Base-by-base conservation (phyloP, 2,797 vertebrate genomes). In the Scomberomorus guttatus region DNA sequence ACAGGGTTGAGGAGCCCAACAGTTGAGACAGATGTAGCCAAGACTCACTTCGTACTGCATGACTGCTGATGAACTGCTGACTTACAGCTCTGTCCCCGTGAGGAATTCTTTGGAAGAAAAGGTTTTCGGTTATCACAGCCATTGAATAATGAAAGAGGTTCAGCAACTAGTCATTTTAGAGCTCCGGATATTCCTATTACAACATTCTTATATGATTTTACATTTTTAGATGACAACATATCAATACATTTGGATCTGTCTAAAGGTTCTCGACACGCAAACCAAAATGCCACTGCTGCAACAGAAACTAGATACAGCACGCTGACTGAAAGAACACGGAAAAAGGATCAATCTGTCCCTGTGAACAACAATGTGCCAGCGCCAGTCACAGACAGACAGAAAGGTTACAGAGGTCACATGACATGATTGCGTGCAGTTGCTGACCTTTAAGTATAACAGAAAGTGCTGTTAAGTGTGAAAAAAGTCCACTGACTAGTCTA, bases 11-110 rank as follows among this genome's bases (percentile, higher is more conserved):
- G 17, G 63, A 80, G 66, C 73, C 69, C 63, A 77, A 70, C 6
- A 67, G 75, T 65, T 54, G 63, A 77, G 73, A 60, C 27, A 29
- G 37, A 66, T 2, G 60, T 14, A 57, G 87, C 90, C 91, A 90
- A 89, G 78, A 85, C 72, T 86, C 70, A 78, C 86, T 88, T 44
- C 58, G 73, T 60, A 27, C 68, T n/a, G 65, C 59, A 65, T 71
- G 80, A 77, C 67, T 80, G 81, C 79, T 79, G 90, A 86, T 79
- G 80, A 78, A 82, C 63, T 56, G 79, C 57, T 48, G 76, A 50
- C n/a, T 59, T 27, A 27, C 80, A 79, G 74, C 81, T 76, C 32
- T 32, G 39, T 70, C 66, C 55, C 44, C 73, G 59, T 25, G 60
- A 79, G 71, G 66, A 77, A 60, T 24, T 2, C 29, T 61, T 82